phyloP scores from a whole-genome alignment of 2,888 invertebrate species.

The Dolichopus griseipennis region DNA sequence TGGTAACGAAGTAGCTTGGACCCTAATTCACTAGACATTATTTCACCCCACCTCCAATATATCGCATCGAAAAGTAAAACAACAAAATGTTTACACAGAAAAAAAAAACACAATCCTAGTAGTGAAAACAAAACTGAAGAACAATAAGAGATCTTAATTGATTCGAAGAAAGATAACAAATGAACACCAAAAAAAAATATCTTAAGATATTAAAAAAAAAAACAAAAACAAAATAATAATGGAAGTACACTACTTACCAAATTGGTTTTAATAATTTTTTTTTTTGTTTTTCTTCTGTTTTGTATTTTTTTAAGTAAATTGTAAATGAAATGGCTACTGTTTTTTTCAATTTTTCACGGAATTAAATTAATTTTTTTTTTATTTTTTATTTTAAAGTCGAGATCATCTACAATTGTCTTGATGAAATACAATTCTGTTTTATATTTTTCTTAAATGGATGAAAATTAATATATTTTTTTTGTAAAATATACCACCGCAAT shows the following conservation, averaged over 20 bases:
- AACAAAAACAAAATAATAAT: neutral
- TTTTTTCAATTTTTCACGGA: neutral
- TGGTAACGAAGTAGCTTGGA: too few species aligned
- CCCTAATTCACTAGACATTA: too few species aligned
- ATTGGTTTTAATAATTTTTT: neutral
- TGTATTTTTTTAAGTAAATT: neutral
- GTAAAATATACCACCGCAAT: too few species aligned
- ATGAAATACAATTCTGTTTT: too few species aligned
- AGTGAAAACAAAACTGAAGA: neutral
- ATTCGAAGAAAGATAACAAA: slow-evolving; percentile 6
- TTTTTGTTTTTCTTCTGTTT: neutral
- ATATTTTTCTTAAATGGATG: too few species aligned
- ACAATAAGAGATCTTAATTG: slow-evolving; percentile 2
- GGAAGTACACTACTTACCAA: neutral
- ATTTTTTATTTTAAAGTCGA: too few species aligned
- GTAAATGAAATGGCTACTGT: neutral
- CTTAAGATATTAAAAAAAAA: neutral
- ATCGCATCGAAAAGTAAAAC: neutral
- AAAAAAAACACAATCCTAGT: too few species aligned
- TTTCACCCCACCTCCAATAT: too few species aligned
- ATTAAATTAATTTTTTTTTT: neutral
- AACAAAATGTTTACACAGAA: neutral
- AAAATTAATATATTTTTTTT: too few species aligned
- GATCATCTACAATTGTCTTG: too few species aligned
- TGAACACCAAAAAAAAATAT: neutral